Evolutionary conservation across 2,888 invertebrate genomes (phyloP), one percentile per base, ranked within the genome.

Genomic region (Drosophila paranaensis): DNA sequence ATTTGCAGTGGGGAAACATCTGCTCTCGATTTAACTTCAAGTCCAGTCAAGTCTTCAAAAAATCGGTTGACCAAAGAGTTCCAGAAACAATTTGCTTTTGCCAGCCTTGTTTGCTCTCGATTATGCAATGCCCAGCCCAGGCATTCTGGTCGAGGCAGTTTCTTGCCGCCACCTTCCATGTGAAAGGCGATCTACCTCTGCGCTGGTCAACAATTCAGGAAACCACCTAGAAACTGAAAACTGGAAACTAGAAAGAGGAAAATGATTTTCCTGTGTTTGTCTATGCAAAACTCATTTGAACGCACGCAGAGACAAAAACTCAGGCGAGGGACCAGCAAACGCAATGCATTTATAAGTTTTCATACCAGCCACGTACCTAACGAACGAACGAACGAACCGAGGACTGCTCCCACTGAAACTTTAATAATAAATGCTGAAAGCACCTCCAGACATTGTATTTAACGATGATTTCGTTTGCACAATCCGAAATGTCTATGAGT

Each of bases 231-330:
- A 45, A 25, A 45, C 45, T 25, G 25, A 11, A 50, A 30, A 14
- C 27, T 27, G 27, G 27, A 27, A 25, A 45, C 45, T 25, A 45
- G 14, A 50, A 30, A 14, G 60, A 42, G 43, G 30, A 42, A 61
- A 46, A 64, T 25, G 50, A 62, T 56, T 65, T 58, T 45, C 53
- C 30, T 65, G 50, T 72, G 81, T 76, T 86, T 82, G 77, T 60
- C 81, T 81, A 87, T 86, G 84, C 87, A 87, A 87, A 82, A 82
- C 86, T 76, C 83, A 86, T 81, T 86, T 86, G 64, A 53, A 33
- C 33, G 6, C 16, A 68, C 70, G 51, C 51, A 56, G 65, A 67
- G 56, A 77, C 67, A 79, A 67, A 66, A 54, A 27, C 40, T 30
- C 45, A 57, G 40, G 20, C 40, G 51, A 37, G 46, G 48, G 20